These are phyloP conservation scores for Eupsittula cactorum DNA, from an alignment of 2,113 vertebrate genomes.

Conservation along the genomic window DNA sequence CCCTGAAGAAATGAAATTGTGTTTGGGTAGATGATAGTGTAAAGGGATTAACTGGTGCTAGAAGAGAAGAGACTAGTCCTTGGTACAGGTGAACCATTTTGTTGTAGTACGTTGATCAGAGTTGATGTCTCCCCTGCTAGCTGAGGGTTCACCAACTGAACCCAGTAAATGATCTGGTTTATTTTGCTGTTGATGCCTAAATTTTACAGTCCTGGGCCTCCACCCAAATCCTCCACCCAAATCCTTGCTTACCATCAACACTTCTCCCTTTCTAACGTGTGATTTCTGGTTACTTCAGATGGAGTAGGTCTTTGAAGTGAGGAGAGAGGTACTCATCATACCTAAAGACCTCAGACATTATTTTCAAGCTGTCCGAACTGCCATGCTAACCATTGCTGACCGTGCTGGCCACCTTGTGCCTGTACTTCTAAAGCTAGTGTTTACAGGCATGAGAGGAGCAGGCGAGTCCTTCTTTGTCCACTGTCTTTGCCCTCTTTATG, in stretches of 20 bases:
- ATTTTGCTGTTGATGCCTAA: neutral
- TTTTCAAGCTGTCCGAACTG: neutral
- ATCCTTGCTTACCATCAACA: neutral
- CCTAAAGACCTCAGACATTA: neutral
- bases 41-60: neutral
- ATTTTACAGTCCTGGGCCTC: neutral
- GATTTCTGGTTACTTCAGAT: neutral
- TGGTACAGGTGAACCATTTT: neutral
- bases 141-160: fast-evolving
- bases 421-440: neutral
- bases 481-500: neutral
- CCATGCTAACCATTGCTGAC: neutral
- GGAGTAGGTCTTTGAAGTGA: neutral
- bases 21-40: neutral
- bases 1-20: neutral
- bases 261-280: neutral
- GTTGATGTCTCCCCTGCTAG: neutral
- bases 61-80: neutral
- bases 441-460: neutral
- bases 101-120: neutral
- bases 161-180: neutral
- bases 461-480: neutral
- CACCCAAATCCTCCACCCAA: neutral
- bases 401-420: neutral
- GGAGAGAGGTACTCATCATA: neutral